These are phyloP conservation scores for Trochalopteron elliotii DNA, from an alignment of 2,113 vertebrate genomes.

Conservation along the genomic window DNA sequence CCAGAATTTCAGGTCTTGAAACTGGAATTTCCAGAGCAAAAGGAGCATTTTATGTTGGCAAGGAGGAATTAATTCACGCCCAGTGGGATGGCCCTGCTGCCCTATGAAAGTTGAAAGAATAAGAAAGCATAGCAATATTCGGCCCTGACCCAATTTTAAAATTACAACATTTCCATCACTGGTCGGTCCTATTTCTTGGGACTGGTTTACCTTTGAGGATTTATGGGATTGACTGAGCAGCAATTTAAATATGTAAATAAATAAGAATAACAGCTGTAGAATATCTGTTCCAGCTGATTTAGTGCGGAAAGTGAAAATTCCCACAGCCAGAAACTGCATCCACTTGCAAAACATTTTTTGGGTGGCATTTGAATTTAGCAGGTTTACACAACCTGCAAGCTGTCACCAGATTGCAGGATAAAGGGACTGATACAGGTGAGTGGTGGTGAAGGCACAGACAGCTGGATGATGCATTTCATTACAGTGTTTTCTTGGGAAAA, in stretches of 20 bases:
- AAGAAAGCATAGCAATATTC: neutral
- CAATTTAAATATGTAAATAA: neutral
- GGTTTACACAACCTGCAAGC: neutral
- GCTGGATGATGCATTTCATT: neutral
- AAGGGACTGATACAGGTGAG: neutral
- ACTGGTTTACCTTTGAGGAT: neutral
- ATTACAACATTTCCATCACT: neutral
- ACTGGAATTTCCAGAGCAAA: neutral
- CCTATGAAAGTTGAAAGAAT: neutral
- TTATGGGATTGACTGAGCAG: neutral
- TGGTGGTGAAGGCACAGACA: neutral
- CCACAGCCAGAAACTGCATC: neutral
- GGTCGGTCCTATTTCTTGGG: neutral
- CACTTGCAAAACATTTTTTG: neutral
- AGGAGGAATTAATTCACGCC: neutral
- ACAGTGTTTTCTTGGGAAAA: neutral
- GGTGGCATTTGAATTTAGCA: neutral
- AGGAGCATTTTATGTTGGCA: neutral
- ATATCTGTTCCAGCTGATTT: neutral
- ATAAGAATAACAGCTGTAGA: neutral
- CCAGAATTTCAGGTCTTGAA: neutral
- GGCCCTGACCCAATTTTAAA: neutral
- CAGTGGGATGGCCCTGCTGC: accelerated
- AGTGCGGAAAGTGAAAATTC: neutral
- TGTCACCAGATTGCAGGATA: neutral